Base-by-base conservation (phyloP, 2,797 vertebrate genomes). In the Rousettus madagascariensis region DNA sequence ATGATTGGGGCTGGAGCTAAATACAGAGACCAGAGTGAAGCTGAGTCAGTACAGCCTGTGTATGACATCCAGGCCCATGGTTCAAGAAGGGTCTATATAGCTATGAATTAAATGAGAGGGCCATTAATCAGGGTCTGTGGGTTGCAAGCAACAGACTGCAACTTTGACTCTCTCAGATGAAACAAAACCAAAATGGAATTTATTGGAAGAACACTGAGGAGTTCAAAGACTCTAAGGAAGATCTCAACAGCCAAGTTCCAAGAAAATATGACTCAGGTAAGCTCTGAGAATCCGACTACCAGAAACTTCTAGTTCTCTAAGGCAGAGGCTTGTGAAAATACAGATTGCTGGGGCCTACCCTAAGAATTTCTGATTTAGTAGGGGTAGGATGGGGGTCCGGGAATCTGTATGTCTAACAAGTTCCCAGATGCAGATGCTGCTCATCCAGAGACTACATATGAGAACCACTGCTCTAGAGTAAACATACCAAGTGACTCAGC, bases 241-340 rank as follows among this genome's bases (percentile, higher is more conserved):
- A 86, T 38, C 68, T 71, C 66, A 68, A 69, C 19, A 92, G 55
- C 6, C 53, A 82, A 82, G 24, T 41, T 38, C n/a, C 33, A 22
- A 46, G 74, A 78, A 93, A 86, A 11, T 36, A 59, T 22, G 69
- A 94, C 28, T 15, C 51, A 72, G 6, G 12, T 61, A 71, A 88
- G 20, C 24, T 53, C 77, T 87, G 11, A 30, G 61, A 89, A 82
- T 74, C 38, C 28, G 36, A 66, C 49, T 77, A 49, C 65, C n/a
- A 79, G 75, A 90, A 94, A 78, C 12, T 6, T 72, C 49, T 53
- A 8, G 22, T 90, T 92, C n/a, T 49, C 41, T 79, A 55, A 59
- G 26, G 24, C 55, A 83, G 69, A 61, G 24, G 26, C 28, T 87
- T 79, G 26, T 83, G 74, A 92, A 96, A 94, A 77, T 46, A 72